These are phyloP conservation scores for Hipposideros armiger DNA, from an alignment of 2,113 vertebrate species.

Conservation along the genomic window DNA sequence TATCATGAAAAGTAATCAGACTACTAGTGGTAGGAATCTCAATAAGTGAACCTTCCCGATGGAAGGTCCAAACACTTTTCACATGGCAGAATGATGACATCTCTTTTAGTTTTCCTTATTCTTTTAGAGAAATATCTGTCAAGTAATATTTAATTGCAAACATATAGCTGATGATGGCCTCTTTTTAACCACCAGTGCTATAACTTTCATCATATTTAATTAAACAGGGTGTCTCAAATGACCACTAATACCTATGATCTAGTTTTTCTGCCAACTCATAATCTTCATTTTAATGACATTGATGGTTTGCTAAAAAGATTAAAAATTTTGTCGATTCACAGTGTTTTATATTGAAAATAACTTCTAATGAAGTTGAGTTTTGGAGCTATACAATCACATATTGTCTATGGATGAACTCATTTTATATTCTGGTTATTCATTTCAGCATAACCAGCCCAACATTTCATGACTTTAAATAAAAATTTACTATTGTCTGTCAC, in stretches of 20 bases:
- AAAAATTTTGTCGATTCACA: background rate
- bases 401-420: background rate
- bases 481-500: background rate
- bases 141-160: constrained; percentile 2
- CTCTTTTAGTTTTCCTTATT: background rate
- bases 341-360: background rate
- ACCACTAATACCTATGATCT: background rate
- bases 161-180: background rate
- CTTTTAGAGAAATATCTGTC: background rate
- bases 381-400: background rate
- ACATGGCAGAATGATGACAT: background rate
- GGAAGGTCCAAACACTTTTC: background rate
- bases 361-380: background rate
- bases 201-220: background rate
- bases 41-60: background rate
- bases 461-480: background rate
- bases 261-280: background rate
- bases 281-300: constrained; percentile 14
- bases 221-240: background rate
- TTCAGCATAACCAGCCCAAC: background rate
- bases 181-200: background rate
- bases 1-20: background rate
- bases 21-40: background rate
- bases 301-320: background rate
- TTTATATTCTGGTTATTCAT: background rate